Evolutionary conservation across 2,888 invertebrate genomes (phyloP).

Genomic region (Polydrusus pterygomalis): DNA sequence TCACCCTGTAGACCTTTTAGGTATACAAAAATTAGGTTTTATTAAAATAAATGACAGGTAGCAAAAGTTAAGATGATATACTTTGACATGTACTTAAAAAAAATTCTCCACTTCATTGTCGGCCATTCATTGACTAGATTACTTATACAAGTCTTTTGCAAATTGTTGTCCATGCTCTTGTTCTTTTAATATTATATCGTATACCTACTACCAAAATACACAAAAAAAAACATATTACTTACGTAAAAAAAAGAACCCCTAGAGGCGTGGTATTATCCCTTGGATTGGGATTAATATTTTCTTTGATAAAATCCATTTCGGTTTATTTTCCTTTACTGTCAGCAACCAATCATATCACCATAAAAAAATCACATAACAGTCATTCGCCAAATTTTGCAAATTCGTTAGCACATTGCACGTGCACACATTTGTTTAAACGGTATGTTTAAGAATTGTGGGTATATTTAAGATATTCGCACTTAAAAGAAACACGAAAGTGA

Average conservation of each 20-base stretch:
- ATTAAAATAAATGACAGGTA: too few species aligned
- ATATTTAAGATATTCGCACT: neutral
- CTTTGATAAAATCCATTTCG: slow-evolving; percentile 73
- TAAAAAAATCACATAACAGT: neutral
- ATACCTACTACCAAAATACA: too few species aligned
- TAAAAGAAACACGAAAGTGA: neutral
- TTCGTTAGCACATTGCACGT: neutral
- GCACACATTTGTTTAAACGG: neutral
- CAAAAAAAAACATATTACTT: too few species aligned
- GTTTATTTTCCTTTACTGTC: neutral
- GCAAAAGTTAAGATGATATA: too few species aligned
- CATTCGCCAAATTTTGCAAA: slow-evolving; percentile 17
- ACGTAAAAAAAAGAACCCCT: slow-evolving; percentile 74
- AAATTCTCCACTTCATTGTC: too few species aligned
- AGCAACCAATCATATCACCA: slow-evolving; percentile 10
- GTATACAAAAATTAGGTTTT: too few species aligned
- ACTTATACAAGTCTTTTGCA: too few species aligned
- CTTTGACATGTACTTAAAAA: too few species aligned
- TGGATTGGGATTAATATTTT: slow-evolving; percentile 73
- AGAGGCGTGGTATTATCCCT: slow-evolving; percentile 72
- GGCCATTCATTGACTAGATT: too few species aligned
- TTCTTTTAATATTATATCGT: too few species aligned
- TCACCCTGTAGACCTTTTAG: too few species aligned
- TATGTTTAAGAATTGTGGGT: neutral
- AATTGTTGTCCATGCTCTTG: too few species aligned